Base-by-base conservation (phyloP, 2,113 vertebrate species). In the Alligator sinensis region DNA sequence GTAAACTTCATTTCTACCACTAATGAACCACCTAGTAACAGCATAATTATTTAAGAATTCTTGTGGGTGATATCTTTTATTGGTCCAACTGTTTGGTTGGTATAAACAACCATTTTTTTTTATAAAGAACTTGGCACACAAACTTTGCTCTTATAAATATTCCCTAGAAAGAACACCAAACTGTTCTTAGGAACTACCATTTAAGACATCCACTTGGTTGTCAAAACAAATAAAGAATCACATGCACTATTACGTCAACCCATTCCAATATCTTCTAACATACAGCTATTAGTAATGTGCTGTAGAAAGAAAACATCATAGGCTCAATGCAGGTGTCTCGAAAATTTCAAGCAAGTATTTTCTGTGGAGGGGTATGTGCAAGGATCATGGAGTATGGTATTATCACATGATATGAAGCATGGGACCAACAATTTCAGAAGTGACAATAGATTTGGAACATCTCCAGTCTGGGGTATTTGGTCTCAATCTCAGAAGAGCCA, bases 61-160 rank as follows among this genome's bases (percentile, higher is more conserved):
- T 47, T 47, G 47, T 47, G 47, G 47, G 47, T 47, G 47, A 47
- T 47, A 47, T 47, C 47, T 47, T 47, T 47, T 47, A 47, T 47
- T 47, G 47, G 47, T 47, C 47, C 47, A 47, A 47, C 47, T 47
- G 47, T 47, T 47, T 47, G 47, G 47, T 47, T 47, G 47, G 47
- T 47, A 47, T 47, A 47, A 47, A 47, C 47, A 47, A 47, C 47
- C 8, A 47, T 47, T 47, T 47, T 7, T 47, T 47, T 47, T 47
- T 47, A 76, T 22, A 9, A 92, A 75, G 27, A 90, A 89, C 58
- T 18, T 27, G 15, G 55, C 72, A 78, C 34, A 47, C 75, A 91
- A 85, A 82, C 70, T 84, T 83, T 63, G 78, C 60, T 60, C 84
- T 90, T 62, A 55, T 59, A 54, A 28, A 11, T 77, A 88, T 15